These are phyloP conservation scores for Aphrophora alni DNA, from an alignment of 2,888 invertebrate species.

Conservation along the genomic window DNA sequence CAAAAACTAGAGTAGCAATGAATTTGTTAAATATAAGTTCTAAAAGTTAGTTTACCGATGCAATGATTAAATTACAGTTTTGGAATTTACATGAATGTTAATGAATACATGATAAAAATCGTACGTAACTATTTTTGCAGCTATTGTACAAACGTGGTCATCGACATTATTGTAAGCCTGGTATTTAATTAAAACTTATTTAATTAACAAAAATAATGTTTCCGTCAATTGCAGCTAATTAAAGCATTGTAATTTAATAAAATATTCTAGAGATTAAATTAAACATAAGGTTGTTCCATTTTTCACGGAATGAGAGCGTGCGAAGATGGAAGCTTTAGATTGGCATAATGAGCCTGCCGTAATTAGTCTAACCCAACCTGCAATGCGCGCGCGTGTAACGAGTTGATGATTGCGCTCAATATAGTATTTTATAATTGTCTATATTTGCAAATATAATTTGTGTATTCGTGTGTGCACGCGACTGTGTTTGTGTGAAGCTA, in stretches of 20 bases:
- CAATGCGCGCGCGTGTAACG: not conserved
- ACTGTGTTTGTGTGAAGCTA: too few species aligned
- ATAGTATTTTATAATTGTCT: not conserved
- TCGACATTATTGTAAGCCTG: too few species aligned
- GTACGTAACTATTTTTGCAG: too few species aligned
- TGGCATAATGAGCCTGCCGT: not conserved
- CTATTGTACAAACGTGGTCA: too few species aligned
- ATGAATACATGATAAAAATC: too few species aligned
- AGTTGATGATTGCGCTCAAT: not conserved
- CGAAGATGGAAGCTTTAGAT: not conserved
- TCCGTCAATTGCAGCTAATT: not conserved
- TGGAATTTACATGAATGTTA: too few species aligned
- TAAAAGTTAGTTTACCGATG: too few species aligned
- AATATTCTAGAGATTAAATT: not conserved
- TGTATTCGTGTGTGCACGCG: too few species aligned
- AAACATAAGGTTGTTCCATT: not conserved
- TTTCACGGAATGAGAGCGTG: not conserved
- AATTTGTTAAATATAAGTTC: too few species aligned
- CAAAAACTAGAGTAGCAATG: too few species aligned
- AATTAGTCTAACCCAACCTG: not conserved
- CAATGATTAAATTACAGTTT: too few species aligned
- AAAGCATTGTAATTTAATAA: not conserved
- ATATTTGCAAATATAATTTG: not conserved
- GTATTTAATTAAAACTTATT: not conserved
- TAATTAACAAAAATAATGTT: not conserved